Evolutionary conservation across 2,797 vertebrate genomes (phyloP).

Genomic region (Chromobotia macracanthus): DNA sequence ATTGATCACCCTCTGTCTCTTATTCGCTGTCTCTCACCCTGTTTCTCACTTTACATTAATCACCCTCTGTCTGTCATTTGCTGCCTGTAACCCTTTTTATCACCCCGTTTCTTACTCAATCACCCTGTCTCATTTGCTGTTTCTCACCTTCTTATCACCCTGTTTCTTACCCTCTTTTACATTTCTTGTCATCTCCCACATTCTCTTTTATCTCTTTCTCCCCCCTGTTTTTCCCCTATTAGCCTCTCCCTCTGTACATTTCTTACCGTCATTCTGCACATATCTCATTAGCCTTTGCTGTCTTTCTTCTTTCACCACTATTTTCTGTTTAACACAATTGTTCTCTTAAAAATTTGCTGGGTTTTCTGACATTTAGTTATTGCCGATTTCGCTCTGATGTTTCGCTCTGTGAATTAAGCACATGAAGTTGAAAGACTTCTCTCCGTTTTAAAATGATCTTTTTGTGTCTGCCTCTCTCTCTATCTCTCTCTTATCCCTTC

Average conservation of each 20-base stretch:
- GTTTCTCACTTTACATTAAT: not conserved
- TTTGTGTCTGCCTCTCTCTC: constrained; percentile 10
- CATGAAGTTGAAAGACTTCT: constrained; percentile 13
- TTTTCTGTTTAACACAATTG: not conserved
- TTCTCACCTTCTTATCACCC: not conserved
- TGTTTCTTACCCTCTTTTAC: not conserved
- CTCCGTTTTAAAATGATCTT: constrained; percentile 17
- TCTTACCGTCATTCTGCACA: not conserved
- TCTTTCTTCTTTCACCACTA: not conserved
- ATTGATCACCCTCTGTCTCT: not conserved
- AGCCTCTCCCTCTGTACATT: not conserved
- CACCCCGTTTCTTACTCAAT: not conserved
- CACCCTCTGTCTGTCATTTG: not conserved
- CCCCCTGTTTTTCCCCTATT: not conserved
- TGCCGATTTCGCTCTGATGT: constrained; percentile 20
- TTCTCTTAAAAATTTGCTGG: not conserved
- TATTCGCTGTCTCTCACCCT: not conserved
- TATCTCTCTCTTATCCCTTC: constrained; percentile 10
- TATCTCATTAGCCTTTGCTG: not conserved
- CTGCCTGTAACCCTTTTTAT: not conserved
- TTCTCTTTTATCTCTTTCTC: not conserved
- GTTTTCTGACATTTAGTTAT: constrained; percentile 16
- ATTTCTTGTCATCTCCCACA: not conserved
- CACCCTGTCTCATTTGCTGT: not conserved
- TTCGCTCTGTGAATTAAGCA: constrained; percentile 17